These are phyloP conservation scores for Echinometra lucunter DNA, from an alignment of 53 echinoderm and acorn worm genomes.

Conservation along the genomic window DNA sequence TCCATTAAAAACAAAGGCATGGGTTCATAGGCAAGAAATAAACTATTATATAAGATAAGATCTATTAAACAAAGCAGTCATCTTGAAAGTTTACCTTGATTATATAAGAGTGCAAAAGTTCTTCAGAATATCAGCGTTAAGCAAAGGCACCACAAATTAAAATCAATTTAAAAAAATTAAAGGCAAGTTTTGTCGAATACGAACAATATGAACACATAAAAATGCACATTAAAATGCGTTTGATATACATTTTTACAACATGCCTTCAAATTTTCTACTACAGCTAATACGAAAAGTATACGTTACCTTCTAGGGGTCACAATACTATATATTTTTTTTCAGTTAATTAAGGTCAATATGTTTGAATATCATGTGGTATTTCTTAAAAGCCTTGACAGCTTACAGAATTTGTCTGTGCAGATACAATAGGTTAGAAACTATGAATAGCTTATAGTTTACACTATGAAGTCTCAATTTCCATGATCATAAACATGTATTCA, in stretches of 20 bases:
- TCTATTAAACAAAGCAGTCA: background rate
- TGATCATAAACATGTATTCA: background rate
- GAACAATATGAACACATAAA: background rate
- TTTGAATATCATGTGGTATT: background rate
- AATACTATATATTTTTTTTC: background rate
- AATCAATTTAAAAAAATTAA: background rate
- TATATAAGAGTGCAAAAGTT: background rate
- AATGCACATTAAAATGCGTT: background rate
- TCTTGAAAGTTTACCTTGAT: background rate
- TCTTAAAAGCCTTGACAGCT: background rate
- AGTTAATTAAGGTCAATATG: background rate
- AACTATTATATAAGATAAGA: background rate
- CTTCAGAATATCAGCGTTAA: background rate
- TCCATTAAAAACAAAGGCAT: background rate
- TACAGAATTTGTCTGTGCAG: background rate
- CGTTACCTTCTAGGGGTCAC: background rate
- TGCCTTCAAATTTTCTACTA: background rate
- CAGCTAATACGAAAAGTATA: background rate
- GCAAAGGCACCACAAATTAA: conserved; percentile 20
- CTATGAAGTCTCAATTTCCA: background rate
- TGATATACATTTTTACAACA: background rate
- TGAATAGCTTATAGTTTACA: background rate
- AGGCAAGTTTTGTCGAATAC: conserved; percentile 2
- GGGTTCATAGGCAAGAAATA: conserved; percentile 8
- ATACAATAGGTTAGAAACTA: background rate